A percentile compares a stretch with the other conserved stretches of the same genome.
These are phyloP conservation scores for Jacana jacana DNA, from an alignment of 2,113 vertebrate genomes.

Conservation along the genomic window DNA sequence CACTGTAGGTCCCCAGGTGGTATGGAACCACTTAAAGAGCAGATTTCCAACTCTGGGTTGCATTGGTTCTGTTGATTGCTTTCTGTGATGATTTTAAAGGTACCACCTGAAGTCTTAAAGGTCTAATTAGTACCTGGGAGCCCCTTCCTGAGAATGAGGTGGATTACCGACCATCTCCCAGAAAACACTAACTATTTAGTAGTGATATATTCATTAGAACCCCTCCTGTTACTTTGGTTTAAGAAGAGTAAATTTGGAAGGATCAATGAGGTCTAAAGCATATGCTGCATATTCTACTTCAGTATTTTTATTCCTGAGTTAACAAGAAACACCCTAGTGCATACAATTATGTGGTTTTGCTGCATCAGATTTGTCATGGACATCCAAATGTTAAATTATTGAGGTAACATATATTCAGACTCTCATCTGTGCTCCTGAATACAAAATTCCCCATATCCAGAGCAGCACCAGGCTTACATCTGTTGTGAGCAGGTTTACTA, in stretches of 20 bases:
- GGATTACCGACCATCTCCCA: not conserved
- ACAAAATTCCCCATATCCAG: not conserved
- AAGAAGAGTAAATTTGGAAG: not conserved
- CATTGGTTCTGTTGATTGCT: not conserved
- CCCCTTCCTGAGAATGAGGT: not conserved
- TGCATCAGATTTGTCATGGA: not conserved
- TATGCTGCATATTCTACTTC: not conserved
- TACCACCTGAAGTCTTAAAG: not conserved
- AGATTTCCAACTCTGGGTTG: not conserved
- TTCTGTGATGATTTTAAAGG: not conserved
- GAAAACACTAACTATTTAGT: not conserved
- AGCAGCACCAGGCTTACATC: not conserved
- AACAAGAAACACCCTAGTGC: not conserved
- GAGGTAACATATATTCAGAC: not conserved
- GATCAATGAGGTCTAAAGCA: not conserved
- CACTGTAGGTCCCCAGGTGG: not conserved
- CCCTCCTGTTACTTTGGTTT: not conserved
- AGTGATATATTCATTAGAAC: not conserved
- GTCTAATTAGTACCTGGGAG: not conserved
- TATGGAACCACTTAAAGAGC: not conserved
- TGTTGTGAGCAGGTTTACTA: not conserved
- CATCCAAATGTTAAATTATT: not conserved
- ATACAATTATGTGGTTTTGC: not conserved
- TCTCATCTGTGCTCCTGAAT: not conserved
- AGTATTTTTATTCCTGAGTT: not conserved